Evolutionary conservation across 2,113 vertebrate species (phyloP), one percentile per base, ranked within the genome.

Genomic region (Rhynchopsitta pachyrhyncha): DNA sequence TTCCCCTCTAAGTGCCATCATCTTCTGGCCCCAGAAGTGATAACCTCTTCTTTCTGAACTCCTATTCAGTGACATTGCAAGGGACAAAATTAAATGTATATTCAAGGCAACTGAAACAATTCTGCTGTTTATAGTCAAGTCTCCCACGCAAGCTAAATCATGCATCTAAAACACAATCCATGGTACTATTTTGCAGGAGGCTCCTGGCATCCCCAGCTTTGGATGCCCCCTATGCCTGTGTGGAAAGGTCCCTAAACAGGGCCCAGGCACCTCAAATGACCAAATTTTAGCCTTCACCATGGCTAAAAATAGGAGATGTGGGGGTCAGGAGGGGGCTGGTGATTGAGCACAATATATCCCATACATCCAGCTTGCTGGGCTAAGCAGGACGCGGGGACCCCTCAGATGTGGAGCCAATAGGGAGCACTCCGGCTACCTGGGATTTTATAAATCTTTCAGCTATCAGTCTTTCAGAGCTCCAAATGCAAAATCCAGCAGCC

Each of bases 401-500:
- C 93, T 96, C 95, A 92, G 91, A 88, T 90, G 91, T 67, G 60
- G 78, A 94, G 89, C 95, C 97, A 93, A 71, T 53, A 66, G 68
- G 94, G 86, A 91, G 88, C 90, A 86, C 60, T 86, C 70, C 0
- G 13, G 75, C 95, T 96, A 94, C 95, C 92, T 95, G 86, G 81
- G 95, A 82, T 95, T 92, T 93, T 96, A 94, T 96, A 97, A 97
- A 96, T 97, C 97, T 96, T 97, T 93, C 92, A 87, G 89, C 94
- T 95, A 81, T 96, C 95, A 84, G 77, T 93, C 93, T 95, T 95
- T 95, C 90, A 86, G 86, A 96, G 94, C 91, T 94, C 93, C 93
- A 96, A 96, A 97, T 97, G 95, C 74, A 97, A 97, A 97, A 97
- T 96, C 97, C 97, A 97, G 96, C 95, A 97, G 95, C 88, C 93